Conservation (phyloP, 1,140 invertebrate species). For the Orussus abietinus region DNA sequence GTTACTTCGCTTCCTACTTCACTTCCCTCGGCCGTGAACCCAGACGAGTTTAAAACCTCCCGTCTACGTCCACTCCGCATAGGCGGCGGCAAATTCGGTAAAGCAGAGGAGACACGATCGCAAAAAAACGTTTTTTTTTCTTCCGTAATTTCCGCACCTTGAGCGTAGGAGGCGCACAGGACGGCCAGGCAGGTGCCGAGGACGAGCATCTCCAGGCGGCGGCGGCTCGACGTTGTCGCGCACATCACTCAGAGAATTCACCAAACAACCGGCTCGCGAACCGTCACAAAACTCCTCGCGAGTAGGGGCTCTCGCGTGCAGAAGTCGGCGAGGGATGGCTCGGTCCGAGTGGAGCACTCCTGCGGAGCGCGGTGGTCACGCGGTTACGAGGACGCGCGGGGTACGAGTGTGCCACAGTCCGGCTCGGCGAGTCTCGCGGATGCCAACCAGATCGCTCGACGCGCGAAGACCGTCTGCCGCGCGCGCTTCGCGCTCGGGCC, state of each 20-base stretch:
- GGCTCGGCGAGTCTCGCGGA: constrained; percentile 24
- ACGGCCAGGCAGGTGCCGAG: constrained; percentile 2
- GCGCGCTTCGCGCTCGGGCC: too few species aligned
- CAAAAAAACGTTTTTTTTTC: too few species aligned
- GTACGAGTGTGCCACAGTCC: constrained; percentile 16
- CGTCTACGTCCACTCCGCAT: not conserved
- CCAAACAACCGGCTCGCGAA: not conserved
- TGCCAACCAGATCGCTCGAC: constrained; percentile 37
- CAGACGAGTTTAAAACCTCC: not conserved
- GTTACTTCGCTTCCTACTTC: too few species aligned
- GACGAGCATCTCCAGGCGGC: not conserved
- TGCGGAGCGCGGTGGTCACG: too few species aligned
- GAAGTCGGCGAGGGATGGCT: too few species aligned
- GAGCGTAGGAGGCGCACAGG: constrained; percentile 2
- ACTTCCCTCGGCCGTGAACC: too few species aligned
- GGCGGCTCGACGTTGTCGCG: not conserved
- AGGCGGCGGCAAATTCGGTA: too few species aligned
- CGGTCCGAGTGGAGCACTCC: too few species aligned
- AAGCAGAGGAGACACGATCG: not conserved
- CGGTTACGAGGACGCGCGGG: constrained; percentile 9
- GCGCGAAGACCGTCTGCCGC: constrained; percentile 44
- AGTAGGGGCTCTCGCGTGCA: too few species aligned
- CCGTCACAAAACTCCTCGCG: not conserved
- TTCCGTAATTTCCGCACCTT: constrained; percentile 9
- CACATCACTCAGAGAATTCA: constrained; percentile 4